Conservation (phyloP, 2,113 vertebrate genomes). For the Marcusenius ussheri region DNA sequence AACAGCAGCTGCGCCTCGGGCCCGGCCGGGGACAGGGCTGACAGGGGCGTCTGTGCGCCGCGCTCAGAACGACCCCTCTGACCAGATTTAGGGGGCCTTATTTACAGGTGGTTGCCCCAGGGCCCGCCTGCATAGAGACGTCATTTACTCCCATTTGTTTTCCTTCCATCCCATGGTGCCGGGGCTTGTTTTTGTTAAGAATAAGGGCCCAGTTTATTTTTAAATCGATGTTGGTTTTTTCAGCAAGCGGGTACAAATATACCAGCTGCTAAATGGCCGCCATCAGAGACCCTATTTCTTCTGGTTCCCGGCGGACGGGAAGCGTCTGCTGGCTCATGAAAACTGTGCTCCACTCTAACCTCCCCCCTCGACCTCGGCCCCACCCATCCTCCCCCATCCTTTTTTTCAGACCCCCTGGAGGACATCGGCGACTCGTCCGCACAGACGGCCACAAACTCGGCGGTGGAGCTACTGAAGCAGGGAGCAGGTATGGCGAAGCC, state of each 20-base stretch:
- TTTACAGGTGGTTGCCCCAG: constrained; percentile 14
- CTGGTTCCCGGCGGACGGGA: neutral
- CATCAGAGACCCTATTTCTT: constrained; percentile 2
- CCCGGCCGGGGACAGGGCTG: neutral
- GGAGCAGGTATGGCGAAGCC: constrained; percentile 74
- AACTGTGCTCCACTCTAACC: neutral
- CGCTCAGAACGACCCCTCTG: constrained; percentile 4
- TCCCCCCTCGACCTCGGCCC: neutral
- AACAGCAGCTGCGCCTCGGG: constrained; percentile 8
- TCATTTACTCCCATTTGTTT: constrained; percentile 19
- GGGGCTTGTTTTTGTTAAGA: constrained; percentile 15
- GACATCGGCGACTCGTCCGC: constrained; percentile 62
- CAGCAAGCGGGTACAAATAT: constrained; percentile 12
- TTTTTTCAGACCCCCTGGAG: constrained; percentile 77
- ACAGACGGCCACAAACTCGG: constrained; percentile 79
- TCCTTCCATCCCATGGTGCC: constrained; percentile 6
- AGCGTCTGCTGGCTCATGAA: neutral
- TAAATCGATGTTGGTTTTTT: constrained; percentile 16
- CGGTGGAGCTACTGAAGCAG: constrained; percentile 84
- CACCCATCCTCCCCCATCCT: neutral
- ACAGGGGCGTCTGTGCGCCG: constrained; percentile 14
- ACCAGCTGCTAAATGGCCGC: constrained; percentile 7
- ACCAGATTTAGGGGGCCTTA: constrained; percentile 15
- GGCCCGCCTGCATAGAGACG: constrained; percentile 7
- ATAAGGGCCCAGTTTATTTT: constrained; percentile 19